A percentile compares a stretch with the other conserved stretches of the same genome.
Conservation (phyloP, 1,140 invertebrate species). For the Cyclargus thomasi region DNA sequence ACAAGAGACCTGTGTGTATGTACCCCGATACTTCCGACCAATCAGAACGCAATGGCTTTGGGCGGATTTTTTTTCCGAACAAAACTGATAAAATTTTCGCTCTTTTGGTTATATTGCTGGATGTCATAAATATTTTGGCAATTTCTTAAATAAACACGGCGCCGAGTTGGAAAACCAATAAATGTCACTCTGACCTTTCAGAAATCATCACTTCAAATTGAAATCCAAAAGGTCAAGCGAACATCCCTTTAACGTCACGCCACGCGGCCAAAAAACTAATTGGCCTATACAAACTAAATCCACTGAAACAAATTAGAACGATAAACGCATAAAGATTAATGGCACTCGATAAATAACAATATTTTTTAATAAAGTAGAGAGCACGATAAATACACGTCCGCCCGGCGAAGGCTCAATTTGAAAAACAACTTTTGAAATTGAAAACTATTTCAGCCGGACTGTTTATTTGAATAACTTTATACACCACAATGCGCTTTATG, state of each 20-base stretch:
- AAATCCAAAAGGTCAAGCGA: neutral
- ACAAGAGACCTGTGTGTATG: too few species aligned
- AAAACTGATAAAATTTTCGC: too few species aligned
- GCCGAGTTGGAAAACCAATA: neutral
- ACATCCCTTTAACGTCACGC: neutral
- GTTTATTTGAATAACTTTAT: slow-evolving; percentile 23
- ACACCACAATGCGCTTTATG: slow-evolving; percentile 21
- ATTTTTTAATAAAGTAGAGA: slow-evolving; percentile 13
- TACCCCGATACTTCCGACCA: too few species aligned
- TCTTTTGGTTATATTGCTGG: too few species aligned
- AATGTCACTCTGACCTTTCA: neutral
- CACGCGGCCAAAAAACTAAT: neutral
- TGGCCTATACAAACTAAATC: neutral
- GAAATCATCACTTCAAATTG: neutral
- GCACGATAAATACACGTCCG: neutral
- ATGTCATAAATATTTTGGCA: too few species aligned
- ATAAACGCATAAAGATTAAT: slow-evolving; percentile 4
- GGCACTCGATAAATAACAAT: slow-evolving; percentile 5
- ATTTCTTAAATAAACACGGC: too few species aligned
- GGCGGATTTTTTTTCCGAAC: too few species aligned
- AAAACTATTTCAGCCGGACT: slow-evolving; percentile 26
- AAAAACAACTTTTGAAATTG: slow-evolving; percentile 24
- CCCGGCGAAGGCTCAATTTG: slow-evolving; percentile 12
- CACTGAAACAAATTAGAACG: neutral
- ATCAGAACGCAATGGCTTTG: too few species aligned